Conservation (phyloP, 2,888 invertebrate species). For the Hylaea fasciaria region DNA sequence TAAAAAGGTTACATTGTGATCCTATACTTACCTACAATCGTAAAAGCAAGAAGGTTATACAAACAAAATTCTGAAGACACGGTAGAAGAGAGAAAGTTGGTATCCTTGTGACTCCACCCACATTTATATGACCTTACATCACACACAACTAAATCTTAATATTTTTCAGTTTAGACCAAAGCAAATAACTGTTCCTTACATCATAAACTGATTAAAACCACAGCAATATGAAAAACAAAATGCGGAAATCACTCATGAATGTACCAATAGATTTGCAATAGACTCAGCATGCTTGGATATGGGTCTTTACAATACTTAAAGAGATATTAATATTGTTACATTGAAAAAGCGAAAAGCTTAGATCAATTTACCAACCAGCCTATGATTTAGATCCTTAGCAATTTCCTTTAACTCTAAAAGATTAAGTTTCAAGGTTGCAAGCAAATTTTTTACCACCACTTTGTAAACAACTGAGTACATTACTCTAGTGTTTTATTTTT, state of each 20-base stretch:
- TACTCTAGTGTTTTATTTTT: conserved; percentile 45
- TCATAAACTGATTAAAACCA: conserved; percentile 2
- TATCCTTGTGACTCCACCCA: conserved; percentile 30
- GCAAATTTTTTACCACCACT: conserved; percentile 39
- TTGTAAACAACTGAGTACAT: conserved; percentile 35
- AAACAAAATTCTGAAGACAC: conserved; percentile 15
- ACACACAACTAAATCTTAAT: conserved; percentile 21
- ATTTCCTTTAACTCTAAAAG: conserved; percentile 33
- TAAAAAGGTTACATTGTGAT: conserved; percentile 10
- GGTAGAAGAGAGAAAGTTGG: conserved; percentile 37
- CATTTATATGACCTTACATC: conserved; percentile 31
- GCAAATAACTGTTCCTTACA: neutral
- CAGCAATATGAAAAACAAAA: conserved; percentile 10
- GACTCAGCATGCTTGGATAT: too few species aligned
- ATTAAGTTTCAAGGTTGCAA: conserved; percentile 48
- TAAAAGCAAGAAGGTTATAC: conserved; percentile 23
- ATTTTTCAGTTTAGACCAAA: conserved; percentile 10
- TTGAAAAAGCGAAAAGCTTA: neutral
- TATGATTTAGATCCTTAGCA: conserved; percentile 14
- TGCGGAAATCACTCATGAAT: conserved; percentile 5
- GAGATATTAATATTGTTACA: neutral
- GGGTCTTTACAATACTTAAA: too few species aligned
- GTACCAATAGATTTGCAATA: neutral
- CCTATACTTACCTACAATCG: conserved; percentile 3
- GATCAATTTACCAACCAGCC: conserved; percentile 10